A percentile compares a stretch with the other conserved stretches of the same genome.
Conservation (phyloP, 2,113 vertebrate genomes). For the Menura novaehollandiae region DNA sequence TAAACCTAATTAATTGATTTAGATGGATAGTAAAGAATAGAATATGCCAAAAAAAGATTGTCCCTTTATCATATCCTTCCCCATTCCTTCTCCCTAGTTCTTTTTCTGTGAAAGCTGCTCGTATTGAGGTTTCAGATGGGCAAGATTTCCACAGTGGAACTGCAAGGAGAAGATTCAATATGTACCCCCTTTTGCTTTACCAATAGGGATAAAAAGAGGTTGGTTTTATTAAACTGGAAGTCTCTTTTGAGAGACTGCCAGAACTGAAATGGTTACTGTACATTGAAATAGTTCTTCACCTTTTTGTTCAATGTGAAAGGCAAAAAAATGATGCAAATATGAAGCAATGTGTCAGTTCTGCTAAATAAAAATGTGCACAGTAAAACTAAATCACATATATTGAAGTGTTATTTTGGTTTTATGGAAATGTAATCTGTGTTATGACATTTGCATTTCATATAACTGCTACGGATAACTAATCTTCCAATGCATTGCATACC, state of each 20-base stretch:
- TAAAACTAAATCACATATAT: conserved; percentile 70
- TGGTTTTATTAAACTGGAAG: not conserved
- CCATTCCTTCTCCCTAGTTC: not conserved
- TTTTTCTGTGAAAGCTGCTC: not conserved
- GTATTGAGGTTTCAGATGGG: not conserved
- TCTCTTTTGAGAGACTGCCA: not conserved
- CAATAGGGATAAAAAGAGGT: not conserved
- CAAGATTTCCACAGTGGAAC: not conserved
- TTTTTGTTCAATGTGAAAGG: conserved; percentile 52
- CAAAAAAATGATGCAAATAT: conserved; percentile 57
- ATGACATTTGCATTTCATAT: conserved; percentile 71
- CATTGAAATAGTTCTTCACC: conserved; percentile 23
- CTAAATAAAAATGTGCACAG: conserved; percentile 66
- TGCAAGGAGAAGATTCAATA: not conserved
- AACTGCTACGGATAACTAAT: conserved; percentile 67
- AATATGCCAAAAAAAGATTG: not conserved
- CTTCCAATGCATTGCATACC: conserved; percentile 58
- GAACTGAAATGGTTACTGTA: conserved; percentile 35
- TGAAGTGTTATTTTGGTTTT: conserved; percentile 69
- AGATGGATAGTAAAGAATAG: not conserved
- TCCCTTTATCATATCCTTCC: not conserved
- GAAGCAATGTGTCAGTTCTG: conserved; percentile 60
- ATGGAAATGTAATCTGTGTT: conserved; percentile 71
- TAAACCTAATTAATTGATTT: not conserved
- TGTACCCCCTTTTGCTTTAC: not conserved